A percentile compares a stretch with the other conserved stretches of the same genome.
Conservation (phyloP, 2,113 vertebrate species). For the Callospermophilus lateralis region DNA sequence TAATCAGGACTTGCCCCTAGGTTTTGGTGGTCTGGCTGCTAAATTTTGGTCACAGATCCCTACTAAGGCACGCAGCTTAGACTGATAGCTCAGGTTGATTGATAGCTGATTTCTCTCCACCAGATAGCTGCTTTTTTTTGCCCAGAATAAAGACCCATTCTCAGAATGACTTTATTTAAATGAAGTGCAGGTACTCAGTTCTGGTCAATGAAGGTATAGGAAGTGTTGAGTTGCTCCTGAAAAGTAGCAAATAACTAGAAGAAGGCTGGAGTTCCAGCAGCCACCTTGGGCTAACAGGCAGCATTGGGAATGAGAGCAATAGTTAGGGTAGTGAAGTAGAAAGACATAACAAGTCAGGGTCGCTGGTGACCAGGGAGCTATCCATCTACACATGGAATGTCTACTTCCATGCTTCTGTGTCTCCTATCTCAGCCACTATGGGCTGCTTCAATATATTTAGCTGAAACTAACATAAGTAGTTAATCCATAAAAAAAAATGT, state of each 20-base stretch:
- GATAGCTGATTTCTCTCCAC: not conserved
- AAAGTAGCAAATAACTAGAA: not conserved
- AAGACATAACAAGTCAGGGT: not conserved
- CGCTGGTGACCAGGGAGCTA: not conserved
- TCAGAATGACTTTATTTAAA: not conserved
- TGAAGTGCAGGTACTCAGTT: not conserved
- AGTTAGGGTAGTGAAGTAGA: not conserved
- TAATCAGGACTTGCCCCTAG: not conserved
- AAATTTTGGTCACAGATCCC: not conserved
- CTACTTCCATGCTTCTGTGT: not conserved
- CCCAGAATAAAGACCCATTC: not conserved
- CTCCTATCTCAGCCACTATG: not conserved
- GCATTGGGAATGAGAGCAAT: not conserved
- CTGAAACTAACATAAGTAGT: not conserved
- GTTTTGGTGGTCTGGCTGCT: not conserved
- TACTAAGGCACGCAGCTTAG: not conserved
- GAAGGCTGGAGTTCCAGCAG: not conserved
- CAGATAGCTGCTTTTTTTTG: not conserved
- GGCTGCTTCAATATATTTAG: not conserved
- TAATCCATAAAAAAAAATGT: not conserved
- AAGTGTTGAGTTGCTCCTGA: not conserved
- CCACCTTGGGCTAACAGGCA: not conserved
- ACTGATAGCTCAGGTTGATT: not conserved
- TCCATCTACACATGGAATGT: not conserved
- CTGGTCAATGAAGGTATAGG: not conserved